phyloP scores from a whole-genome alignment of 2,797 vertebrate genomes.

The Acipenser ruthenus region DNA sequence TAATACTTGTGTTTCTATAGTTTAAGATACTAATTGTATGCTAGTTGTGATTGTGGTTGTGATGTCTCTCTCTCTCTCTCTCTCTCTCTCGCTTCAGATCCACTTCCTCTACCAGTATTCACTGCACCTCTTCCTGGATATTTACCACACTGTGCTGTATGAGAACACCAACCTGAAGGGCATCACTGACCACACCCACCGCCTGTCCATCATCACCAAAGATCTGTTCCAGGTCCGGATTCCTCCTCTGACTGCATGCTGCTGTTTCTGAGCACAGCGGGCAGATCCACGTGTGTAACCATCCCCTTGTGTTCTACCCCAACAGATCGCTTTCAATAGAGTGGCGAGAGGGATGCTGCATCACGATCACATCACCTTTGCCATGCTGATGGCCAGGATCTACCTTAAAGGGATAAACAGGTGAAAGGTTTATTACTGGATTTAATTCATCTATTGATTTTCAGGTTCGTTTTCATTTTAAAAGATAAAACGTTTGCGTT shows the following conservation, averaged over 20 bases:
- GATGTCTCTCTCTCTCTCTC: neutral
- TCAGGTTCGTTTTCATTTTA: too few species aligned
- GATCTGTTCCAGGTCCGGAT: conserved; percentile 89
- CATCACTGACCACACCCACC: conserved; percentile 83
- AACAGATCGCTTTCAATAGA: conserved; percentile 87
- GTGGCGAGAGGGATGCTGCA: conserved; percentile 94
- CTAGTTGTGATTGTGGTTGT: neutral
- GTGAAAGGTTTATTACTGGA: conserved; percentile 43
- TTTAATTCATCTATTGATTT: too few species aligned
- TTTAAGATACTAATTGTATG: neutral
- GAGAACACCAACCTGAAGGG: conserved; percentile 88
- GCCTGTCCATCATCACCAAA: conserved; percentile 85
- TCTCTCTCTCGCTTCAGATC: conserved; percentile 60
- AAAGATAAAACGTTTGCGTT: too few species aligned
- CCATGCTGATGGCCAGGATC: conserved; percentile 89
- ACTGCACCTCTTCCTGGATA: conserved; percentile 96
- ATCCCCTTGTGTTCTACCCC: neutral
- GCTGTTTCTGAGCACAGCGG: neutral
- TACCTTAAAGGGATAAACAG: conserved; percentile 85
- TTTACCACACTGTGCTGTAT: conserved; percentile 94
- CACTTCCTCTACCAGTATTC: conserved; percentile 99
- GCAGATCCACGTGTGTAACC: neutral
- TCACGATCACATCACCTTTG: conserved; percentile 92
- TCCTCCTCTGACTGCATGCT: neutral
- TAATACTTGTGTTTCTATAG: neutral